A percentile compares a stretch with the other conserved stretches of the same genome.
Conservation (phyloP, 2,113 vertebrate species). For the Bothrops jararaca region DNA sequence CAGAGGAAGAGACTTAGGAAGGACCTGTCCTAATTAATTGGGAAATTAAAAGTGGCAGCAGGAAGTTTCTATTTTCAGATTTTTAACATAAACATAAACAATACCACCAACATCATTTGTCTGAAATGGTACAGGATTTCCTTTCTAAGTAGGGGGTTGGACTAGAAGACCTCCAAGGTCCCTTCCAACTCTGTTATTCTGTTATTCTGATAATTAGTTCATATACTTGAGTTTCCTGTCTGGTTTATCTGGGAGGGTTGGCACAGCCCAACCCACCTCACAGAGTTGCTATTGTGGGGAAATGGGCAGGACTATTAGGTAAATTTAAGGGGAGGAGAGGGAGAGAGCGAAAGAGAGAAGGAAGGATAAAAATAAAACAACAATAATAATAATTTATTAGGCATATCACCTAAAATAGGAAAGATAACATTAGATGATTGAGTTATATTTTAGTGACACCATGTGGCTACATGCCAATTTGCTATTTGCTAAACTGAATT, state of each 20-base stretch:
- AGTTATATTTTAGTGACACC: slow-evolving; percentile 69
- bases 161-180: background rate
- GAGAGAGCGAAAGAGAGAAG: too few relatives aligned
- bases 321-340: background rate
- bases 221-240: background rate
- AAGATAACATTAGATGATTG: slow-evolving; percentile 37
- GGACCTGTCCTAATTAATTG: background rate
- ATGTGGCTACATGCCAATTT: slow-evolving; percentile 63
- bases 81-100: background rate
- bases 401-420: slow-evolving; percentile 47
- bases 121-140: background rate
- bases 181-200: background rate
- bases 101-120: background rate
- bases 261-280: background rate
- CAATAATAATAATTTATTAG: slow-evolving; percentile 20
- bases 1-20: background rate
- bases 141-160: background rate
- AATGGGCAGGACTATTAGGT: background rate
- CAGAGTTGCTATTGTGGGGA: background rate
- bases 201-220: background rate
- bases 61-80: background rate
- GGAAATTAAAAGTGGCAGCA: background rate
- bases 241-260: background rate
- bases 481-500: slow-evolving; percentile 24
- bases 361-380: background rate